Conservation (phyloP, 1,140 invertebrate species). For the Wasmannia auropunctata region DNA sequence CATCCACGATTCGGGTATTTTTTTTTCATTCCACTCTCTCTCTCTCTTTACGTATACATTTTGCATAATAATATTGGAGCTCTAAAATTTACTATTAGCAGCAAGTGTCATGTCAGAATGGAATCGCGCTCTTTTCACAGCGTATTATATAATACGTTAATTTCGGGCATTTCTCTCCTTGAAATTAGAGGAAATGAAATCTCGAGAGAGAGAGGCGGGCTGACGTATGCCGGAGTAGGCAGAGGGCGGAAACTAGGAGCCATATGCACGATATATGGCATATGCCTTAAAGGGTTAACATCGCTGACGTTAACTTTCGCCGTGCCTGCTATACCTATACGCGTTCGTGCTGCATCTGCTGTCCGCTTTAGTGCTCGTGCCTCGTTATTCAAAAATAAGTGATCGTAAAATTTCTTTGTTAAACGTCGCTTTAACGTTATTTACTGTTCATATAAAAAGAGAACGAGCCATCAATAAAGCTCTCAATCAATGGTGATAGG, state of each 20-base stretch:
- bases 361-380: neutral
- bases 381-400: neutral
- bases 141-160: conserved; percentile 8
- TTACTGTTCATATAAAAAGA: neutral
- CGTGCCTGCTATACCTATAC: neutral
- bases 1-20: neutral
- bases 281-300: conserved; percentile 43
- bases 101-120: neutral
- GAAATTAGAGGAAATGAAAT: conserved; percentile 48
- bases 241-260: conserved; percentile 41
- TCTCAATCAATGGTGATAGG: neutral
- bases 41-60: neutral
- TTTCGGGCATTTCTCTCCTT: conserved; percentile 3
- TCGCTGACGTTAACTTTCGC: conserved; percentile 24
- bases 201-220: neutral
- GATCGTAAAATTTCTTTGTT: conserved; percentile 25
- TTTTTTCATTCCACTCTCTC: neutral
- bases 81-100: neutral
- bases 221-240: conserved; percentile 1
- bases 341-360: conserved; percentile 25
- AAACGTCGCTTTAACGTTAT: neutral
- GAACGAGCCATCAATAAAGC: neutral
- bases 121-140: neutral
- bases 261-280: conserved; percentile 31
- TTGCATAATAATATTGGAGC: neutral